Percentiles rank a stretch among this genome's conserved stretches.
Evolutionary conservation across 2,113 vertebrate genomes (phyloP).

Genomic region (Neolamprologus modestus): DNA sequence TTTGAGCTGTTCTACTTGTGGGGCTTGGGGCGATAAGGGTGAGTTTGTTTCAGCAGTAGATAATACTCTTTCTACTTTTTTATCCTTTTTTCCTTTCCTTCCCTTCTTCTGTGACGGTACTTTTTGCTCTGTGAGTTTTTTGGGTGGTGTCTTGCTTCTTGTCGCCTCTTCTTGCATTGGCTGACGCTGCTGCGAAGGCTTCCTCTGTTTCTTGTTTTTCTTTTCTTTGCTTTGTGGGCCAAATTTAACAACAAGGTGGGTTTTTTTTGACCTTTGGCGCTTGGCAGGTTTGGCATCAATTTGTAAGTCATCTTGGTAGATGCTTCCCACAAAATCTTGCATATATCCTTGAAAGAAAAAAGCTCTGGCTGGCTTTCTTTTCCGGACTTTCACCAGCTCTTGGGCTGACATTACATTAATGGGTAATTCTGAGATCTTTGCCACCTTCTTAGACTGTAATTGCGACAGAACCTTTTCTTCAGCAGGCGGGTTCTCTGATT

Average conservation of each 20-base stretch:
- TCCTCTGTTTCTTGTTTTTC: slow-evolving; percentile 53
- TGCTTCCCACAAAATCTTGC: slow-evolving; percentile 32
- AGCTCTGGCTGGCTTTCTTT: slow-evolving; percentile 48
- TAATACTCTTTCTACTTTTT: neutral
- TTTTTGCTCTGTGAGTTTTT: slow-evolving; percentile 12
- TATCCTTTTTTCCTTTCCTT: slow-evolving; percentile 34
- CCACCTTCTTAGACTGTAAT: neutral
- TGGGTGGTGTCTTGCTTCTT: neutral
- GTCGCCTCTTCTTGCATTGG: neutral
- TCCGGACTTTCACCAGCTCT: slow-evolving; percentile 63
- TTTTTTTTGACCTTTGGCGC: slow-evolving; percentile 48
- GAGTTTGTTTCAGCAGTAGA: slow-evolving; percentile 4
- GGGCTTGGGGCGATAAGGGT: neutral
- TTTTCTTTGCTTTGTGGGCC: slow-evolving; percentile 55
- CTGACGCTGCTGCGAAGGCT: slow-evolving; percentile 16
- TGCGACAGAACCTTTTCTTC: neutral
- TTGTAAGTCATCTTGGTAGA: slow-evolving; percentile 33
- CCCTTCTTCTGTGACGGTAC: slow-evolving; percentile 33
- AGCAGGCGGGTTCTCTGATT: neutral
- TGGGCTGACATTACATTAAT: slow-evolving; percentile 62
- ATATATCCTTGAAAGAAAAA: slow-evolving; percentile 52
- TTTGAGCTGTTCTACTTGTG: slow-evolving; percentile 11
- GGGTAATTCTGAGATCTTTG: slow-evolving; percentile 21
- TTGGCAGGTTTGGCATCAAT: slow-evolving; percentile 37
- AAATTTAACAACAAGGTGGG: slow-evolving; percentile 61